Conservation (phyloP, 2,888 invertebrate genomes). For the Dione vanillae region DNA sequence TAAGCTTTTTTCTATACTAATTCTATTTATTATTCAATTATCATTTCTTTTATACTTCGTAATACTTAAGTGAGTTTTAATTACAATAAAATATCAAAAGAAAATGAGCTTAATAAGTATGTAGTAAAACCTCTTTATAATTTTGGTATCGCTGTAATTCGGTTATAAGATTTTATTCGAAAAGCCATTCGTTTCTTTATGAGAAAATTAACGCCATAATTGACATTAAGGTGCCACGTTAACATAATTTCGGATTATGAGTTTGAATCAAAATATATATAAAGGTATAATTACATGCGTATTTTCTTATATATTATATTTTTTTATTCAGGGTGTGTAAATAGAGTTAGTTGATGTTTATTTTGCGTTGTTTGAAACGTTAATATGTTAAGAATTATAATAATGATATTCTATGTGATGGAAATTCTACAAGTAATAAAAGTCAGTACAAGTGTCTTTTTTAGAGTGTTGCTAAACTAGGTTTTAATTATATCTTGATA, state of each 20-base stretch:
- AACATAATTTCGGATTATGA: constrained; percentile 16
- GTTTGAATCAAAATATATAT: not conserved
- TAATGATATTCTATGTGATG: too few relatives aligned
- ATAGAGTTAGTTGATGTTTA: too few relatives aligned
- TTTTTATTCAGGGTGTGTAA: too few relatives aligned
- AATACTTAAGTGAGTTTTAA: not conserved
- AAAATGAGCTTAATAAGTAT: not conserved
- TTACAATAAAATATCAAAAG: not conserved
- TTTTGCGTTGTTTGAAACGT: too few relatives aligned
- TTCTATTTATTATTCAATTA: not conserved
- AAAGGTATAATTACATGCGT: not conserved
- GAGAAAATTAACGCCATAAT: constrained; percentile 27
- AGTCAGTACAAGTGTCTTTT: too few relatives aligned
- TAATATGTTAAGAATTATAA: too few relatives aligned
- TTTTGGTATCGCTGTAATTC: constrained; percentile 28
- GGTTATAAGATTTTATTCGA: constrained; percentile 25
- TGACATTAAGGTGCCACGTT: constrained; percentile 9
- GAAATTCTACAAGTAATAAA: too few relatives aligned
- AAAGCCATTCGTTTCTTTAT: constrained; percentile 23
- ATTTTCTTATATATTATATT: not conserved
- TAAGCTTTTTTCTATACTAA: too few relatives aligned
- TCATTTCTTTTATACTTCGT: too few relatives aligned
- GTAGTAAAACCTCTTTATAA: constrained; percentile 11
- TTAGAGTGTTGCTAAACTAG: too few relatives aligned
- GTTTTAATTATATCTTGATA: too few relatives aligned